phyloP scores from a whole-genome alignment of 2,113 vertebrate genomes.

The Australoheros scitulus region DNA sequence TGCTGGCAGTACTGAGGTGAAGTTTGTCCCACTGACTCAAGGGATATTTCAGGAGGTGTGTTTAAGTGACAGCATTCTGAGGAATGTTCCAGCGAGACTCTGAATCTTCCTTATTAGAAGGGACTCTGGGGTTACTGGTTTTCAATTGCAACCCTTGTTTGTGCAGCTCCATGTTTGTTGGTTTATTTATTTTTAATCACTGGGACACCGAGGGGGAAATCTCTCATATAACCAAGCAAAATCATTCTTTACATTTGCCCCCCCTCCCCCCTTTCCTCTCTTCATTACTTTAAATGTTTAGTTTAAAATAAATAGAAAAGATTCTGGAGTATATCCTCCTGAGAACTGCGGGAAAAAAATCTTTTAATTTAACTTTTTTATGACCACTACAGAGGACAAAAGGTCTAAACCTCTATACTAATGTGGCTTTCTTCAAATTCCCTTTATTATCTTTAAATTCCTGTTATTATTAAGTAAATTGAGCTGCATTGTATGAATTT shows the following conservation, averaged over 20 bases:
- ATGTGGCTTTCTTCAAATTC: background rate
- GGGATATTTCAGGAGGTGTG: conserved; percentile 80
- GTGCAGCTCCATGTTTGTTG: conserved; percentile 57
- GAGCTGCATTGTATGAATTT: background rate
- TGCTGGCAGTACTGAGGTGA: conserved; percentile 80
- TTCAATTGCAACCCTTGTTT: conserved; percentile 58
- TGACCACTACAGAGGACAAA: no score
- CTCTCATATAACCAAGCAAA: background rate
- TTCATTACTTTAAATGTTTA: background rate
- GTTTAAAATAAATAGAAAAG: background rate
- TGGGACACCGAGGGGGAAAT: background rate
- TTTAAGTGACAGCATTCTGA: conserved; percentile 80
- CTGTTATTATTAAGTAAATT: background rate
- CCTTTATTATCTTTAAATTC: background rate
- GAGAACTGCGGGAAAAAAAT: background rate
- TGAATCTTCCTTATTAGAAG: conserved; percentile 79
- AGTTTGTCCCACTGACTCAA: conserved; percentile 80
- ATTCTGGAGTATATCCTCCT: background rate
- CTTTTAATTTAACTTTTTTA: no score
- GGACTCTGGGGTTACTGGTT: conserved; percentile 51
- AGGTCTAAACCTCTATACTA: background rate
- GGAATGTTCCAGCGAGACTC: conserved; percentile 81
- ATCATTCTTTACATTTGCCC: background rate
- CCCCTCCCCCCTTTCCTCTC: background rate
- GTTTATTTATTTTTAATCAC: conserved; percentile 58